A percentile compares a stretch with the other conserved stretches of the same genome.
These are phyloP conservation scores for Sinhomidia bicolor DNA, from an alignment of 2,888 invertebrate species.

Conservation along the genomic window DNA sequence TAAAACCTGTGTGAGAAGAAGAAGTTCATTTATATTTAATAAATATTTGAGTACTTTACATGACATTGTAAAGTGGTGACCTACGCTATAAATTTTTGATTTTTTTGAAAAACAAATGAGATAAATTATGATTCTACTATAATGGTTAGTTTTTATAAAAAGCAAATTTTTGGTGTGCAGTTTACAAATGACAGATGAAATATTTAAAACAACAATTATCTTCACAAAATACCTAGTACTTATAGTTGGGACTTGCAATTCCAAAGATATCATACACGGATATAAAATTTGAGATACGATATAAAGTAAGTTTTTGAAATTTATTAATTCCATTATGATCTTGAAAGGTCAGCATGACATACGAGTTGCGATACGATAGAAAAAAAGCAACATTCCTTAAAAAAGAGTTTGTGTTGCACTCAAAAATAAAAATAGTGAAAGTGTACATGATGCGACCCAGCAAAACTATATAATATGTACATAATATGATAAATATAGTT, in stretches of 20 bases:
- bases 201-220: background rate
- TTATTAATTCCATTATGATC: too few relatives aligned
- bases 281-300: constrained; percentile 9
- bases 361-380: too few relatives aligned
- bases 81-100: constrained; percentile 34
- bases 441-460: too few relatives aligned
- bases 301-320: constrained; percentile 1
- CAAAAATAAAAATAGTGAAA: too few relatives aligned
- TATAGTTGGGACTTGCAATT: background rate
- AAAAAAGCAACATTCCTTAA: too few relatives aligned
- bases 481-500: too few relatives aligned
- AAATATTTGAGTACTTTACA: background rate
- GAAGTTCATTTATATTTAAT: constrained; percentile 11
- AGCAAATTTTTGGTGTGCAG: background rate
- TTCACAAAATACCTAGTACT: background rate
- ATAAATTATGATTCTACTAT: background rate
- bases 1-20: constrained; percentile 34
- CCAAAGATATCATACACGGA: background rate
- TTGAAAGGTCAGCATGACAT: too few relatives aligned
- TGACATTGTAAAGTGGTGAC: constrained; percentile 38
- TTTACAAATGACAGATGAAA: constrained; percentile 9
- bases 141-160: background rate
- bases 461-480: too few relatives aligned
- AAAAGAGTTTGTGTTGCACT: too few relatives aligned
- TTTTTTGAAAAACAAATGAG: background rate